Evolutionary conservation across 92 coral and sea anemone species (phyloP), one percentile per base, ranked within the genome.

Genomic region (Heteractis magnifica): DNA sequence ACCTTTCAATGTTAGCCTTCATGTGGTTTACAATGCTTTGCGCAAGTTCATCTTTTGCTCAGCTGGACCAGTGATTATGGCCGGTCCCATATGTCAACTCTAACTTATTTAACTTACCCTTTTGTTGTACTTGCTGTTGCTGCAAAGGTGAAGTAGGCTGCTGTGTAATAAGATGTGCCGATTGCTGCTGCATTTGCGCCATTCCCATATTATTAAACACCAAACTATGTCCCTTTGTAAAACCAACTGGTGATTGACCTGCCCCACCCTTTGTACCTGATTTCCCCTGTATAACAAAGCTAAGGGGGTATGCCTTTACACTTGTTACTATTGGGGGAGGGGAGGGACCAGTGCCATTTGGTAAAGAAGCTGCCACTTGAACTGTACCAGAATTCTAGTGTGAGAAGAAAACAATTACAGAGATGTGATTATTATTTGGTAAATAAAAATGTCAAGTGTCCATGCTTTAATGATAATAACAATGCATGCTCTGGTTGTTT

Each of bases 261-360:
- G 92, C 78, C 10, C 80, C 77, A 49, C 75, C 89, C 77, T 93
- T 90, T 1, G 78, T 82, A 49, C 91, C 83, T 9, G 89, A 44
- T 53, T 73, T 92, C 53, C 91, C 93, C 78, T 93, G 94, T 15
- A 93, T 93, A 34, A 94, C 98, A 92, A 96, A 92, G 82, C 94
- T 96, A 34, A 91, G 87, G 49, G 94, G 94, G 81, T 92, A 96
- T 59, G 90, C 91, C 75, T 92, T 94, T 10, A 91, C 93, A 65
- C 77, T 93, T 18, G 90, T 82, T 8, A 88, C 92, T 12, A 90
- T 78, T 9, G 95, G 99, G 7, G 98, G 91, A 20, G 98, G 99
- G 15, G 99, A 96, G 6, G 98, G 96, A 6, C 91, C 96, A 49
- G 99, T 92, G 18, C 99, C 99, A 84, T 96, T 96, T 48, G 94